A percentile compares a stretch with the other conserved stretches of the same genome.
These are phyloP conservation scores for Aplidium turbinatum DNA, from an alignment of 23 tunicate species.

Conservation along the genomic window DNA sequence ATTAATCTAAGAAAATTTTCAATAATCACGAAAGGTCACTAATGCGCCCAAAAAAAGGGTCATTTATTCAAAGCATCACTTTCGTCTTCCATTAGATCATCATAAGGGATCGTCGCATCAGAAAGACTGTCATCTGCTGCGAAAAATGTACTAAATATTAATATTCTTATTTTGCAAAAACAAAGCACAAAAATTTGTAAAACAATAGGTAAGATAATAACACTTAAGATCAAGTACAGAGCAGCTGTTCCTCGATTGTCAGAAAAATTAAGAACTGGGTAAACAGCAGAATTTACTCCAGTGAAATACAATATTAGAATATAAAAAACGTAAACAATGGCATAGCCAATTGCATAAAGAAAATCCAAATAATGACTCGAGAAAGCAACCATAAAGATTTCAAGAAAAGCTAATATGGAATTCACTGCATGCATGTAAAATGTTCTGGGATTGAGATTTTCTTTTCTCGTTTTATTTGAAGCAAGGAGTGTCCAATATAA, in stretches of 20 bases:
- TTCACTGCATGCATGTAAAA: constrained; percentile 37
- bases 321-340: constrained; percentile 26
- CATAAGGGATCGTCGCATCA: too few relatives aligned
- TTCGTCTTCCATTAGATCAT: too few relatives aligned
- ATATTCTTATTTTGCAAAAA: constrained; percentile 26
- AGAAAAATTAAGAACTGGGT: constrained; percentile 30
- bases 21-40: too few relatives aligned
- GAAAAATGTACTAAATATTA: too few relatives aligned
- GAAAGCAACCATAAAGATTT: constrained; percentile 38
- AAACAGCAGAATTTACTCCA: constrained; percentile 26
- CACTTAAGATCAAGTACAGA: constrained; percentile 7
- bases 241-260: constrained; percentile 19
- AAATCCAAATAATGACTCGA: constrained; percentile 28
- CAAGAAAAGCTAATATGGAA: constrained; percentile 21
- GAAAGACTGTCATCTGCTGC: too few relatives aligned
- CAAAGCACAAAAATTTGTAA: constrained; percentile 17
- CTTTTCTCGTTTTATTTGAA: background rate
- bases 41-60: too few relatives aligned
- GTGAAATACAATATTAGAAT: constrained; percentile 32
- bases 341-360: constrained; percentile 18
- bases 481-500: constrained; percentile 43
- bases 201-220: constrained; percentile 25
- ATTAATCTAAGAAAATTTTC: too few relatives aligned
- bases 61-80: too few relatives aligned
- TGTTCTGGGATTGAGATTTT: constrained; percentile 15